Percentiles rank a stretch among this genome's conserved stretches.
Conservation (phyloP, 35 echinoderm and acorn worm species). For the Diadema setosum region DNA sequence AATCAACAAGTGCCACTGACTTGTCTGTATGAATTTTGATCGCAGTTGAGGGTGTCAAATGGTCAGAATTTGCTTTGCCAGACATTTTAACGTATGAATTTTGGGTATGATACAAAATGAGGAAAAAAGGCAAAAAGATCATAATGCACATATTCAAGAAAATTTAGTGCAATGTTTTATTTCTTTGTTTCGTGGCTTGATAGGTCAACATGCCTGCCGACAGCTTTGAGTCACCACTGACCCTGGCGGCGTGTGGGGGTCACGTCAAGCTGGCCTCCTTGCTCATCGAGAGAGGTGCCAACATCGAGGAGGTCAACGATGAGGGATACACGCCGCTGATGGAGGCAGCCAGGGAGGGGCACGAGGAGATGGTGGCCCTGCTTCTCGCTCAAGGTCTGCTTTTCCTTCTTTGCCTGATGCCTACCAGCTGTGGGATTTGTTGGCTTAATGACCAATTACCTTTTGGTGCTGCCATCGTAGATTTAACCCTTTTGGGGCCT, state of each 20-base stretch:
- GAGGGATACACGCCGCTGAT: conserved; percentile 98
- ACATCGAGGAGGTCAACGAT: conserved; percentile 99
- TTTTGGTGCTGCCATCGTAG: not conserved
- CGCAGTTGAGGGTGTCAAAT: too few relatives aligned
- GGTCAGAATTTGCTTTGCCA: too few relatives aligned
- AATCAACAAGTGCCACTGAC: too few relatives aligned
- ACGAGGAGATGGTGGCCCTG: conserved; percentile 96
- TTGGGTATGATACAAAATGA: too few relatives aligned
- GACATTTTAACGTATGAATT: too few relatives aligned
- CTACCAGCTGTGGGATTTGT: too few relatives aligned
- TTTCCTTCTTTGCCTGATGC: too few relatives aligned
- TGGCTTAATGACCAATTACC: not conserved
- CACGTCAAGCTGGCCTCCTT: conserved; percentile 86
- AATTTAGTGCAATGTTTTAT: not conserved
- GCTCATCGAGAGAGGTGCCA: conserved; percentile 85
- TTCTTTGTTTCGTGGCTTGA: not conserved
- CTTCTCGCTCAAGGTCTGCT: conserved; percentile 82
- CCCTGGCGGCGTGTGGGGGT: conserved; percentile 93
- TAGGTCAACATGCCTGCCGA: conserved; percentile 99
- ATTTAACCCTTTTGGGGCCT: not conserved
- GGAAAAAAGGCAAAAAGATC: too few relatives aligned
- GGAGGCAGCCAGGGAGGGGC: conserved; percentile 97
- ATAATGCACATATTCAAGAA: too few relatives aligned
- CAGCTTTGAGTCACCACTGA: conserved; percentile 97
- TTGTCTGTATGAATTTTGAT: too few relatives aligned